Evolutionary conservation across 2,888 invertebrate species (phyloP).

Genomic region (Pristionchus exspectatus): DNA sequence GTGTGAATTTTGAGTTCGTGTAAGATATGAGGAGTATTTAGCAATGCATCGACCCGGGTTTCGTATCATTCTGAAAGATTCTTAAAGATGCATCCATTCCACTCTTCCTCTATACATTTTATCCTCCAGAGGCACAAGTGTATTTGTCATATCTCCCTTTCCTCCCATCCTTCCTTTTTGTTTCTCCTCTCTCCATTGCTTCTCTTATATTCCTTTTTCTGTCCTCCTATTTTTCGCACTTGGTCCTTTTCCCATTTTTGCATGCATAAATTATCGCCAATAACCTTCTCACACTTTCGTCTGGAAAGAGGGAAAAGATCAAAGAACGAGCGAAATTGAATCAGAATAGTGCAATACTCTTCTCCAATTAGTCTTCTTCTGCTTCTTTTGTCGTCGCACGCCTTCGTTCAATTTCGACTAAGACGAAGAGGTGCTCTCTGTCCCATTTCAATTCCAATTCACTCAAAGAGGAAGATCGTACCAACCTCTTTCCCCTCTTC

Average conservation of each 20-base stretch:
- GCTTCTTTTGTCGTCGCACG: conserved; percentile 9
- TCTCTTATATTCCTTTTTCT: background rate
- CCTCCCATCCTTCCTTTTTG: background rate
- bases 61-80: background rate
- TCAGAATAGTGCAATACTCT: conserved; percentile 20
- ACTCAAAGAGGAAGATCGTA: background rate
- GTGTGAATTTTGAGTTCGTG: no score
- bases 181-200: background rate
- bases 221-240: conserved; percentile 26
- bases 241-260: background rate
- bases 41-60: no score
- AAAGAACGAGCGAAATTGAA: background rate
- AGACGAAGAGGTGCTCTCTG: background rate
- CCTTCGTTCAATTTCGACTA: conserved; percentile 40
- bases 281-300: background rate
- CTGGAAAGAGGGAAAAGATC: background rate
- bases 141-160: conserved; percentile 38
- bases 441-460: background rate
- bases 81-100: background rate
- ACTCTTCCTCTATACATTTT: background rate
- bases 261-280: conserved; percentile 20
- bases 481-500: background rate
- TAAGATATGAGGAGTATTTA: no score
- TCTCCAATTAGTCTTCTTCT: background rate
- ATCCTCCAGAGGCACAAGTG: conserved; percentile 24